These are phyloP conservation scores for Alloscopus bannaensis DNA, from an alignment of 2,888 invertebrate genomes.

Conservation along the genomic window DNA sequence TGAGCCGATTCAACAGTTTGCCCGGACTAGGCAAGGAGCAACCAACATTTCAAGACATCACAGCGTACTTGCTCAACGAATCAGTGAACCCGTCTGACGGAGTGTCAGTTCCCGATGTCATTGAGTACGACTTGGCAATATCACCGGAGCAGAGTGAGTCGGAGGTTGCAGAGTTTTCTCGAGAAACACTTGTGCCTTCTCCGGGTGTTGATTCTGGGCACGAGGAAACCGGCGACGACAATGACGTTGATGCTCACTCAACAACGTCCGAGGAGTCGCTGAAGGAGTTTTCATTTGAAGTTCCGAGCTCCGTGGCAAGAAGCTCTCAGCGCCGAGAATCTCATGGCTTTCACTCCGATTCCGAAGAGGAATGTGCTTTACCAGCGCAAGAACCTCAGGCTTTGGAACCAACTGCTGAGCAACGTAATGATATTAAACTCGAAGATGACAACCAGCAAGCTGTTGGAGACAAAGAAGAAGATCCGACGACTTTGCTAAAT, in stretches of 20 bases:
- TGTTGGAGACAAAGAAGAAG: conserved; percentile 4
- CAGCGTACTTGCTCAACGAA: conserved; percentile 72
- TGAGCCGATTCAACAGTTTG: conserved; percentile 58
- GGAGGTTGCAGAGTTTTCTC: conserved; percentile 37
- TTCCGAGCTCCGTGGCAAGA: not conserved
- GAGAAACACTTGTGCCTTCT: not conserved
- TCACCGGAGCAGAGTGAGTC: conserved; percentile 8
- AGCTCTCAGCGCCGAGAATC: conserved; percentile 43
- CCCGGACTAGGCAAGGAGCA: conserved; percentile 53
- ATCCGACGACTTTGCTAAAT: too few species aligned
- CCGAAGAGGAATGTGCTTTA: conserved; percentile 56
- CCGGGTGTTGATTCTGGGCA: conserved; percentile 52
- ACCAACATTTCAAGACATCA: conserved; percentile 69
- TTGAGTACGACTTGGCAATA: conserved; percentile 27
- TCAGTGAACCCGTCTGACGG: conserved; percentile 63
- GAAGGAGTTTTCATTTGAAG: conserved; percentile 33
- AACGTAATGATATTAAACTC: too few species aligned
- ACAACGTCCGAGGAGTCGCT: conserved; percentile 26
- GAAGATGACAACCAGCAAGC: not conserved
- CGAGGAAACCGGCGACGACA: conserved; percentile 52
- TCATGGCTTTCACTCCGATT: conserved; percentile 62
- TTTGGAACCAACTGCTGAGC: not conserved
- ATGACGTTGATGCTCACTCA: conserved; percentile 30
- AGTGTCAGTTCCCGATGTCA: conserved; percentile 33
- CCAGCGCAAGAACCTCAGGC: not conserved